These are phyloP conservation scores for Platerodrilus igneus DNA, from an alignment of 2,888 invertebrate genomes.

Conservation along the genomic window DNA sequence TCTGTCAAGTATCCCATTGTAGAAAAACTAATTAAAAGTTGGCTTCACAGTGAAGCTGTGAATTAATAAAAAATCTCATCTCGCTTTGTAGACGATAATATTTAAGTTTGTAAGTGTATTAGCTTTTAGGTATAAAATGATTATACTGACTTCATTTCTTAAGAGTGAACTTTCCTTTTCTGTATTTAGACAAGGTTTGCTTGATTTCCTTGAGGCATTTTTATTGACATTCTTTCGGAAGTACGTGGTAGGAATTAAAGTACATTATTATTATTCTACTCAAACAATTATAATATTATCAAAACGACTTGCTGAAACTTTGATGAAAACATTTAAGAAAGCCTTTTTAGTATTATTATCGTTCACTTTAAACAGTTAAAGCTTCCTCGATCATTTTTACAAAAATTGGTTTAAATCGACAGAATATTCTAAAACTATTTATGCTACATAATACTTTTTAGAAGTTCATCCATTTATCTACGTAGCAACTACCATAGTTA, in stretches of 20 bases:
- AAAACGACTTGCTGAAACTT: slow-evolving; percentile 22
- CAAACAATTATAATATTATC: slow-evolving; percentile 30
- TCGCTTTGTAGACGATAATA: no score
- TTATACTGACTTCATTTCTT: slow-evolving; percentile 27
- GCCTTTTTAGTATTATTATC: no score
- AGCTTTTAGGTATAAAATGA: slow-evolving; percentile 25
- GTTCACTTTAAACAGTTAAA: no score
- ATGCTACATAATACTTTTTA: no score
- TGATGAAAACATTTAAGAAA: slow-evolving; percentile 16
- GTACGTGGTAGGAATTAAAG: slow-evolving; percentile 30
- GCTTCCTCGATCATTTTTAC: no score
- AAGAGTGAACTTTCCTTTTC: slow-evolving; percentile 23
- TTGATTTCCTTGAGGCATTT: slow-evolving; percentile 32
- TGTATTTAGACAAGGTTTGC: slow-evolving; percentile 29
- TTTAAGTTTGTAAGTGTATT: no score
- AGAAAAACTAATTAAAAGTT: slow-evolving; percentile 41
- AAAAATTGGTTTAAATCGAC: no score
- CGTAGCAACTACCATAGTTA: no score
- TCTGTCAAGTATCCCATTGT: slow-evolving; percentile 34
- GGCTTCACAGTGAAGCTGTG: slow-evolving; percentile 38
- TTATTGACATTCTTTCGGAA: slow-evolving; percentile 33
- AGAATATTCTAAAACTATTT: no score
- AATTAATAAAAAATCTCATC: no score
- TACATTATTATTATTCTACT: slow-evolving; percentile 30
- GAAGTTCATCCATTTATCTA: no score